A percentile compares a stretch with the other conserved stretches of the same genome.
Conservation (phyloP, 53 echinoderm and acorn worm genomes). For the Echinometra lucunter region DNA sequence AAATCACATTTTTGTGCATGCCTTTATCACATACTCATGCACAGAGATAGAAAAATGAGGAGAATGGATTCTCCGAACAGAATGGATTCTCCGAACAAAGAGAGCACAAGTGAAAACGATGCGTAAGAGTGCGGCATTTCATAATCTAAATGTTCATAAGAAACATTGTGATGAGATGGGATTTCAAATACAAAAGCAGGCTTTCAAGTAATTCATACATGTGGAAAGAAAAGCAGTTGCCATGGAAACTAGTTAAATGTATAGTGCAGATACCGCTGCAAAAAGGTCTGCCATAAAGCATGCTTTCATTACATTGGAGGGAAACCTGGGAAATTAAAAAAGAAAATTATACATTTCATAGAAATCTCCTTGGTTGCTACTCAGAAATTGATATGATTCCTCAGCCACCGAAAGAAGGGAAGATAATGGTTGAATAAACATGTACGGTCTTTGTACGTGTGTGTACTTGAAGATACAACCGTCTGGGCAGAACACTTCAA, state of each 20-base stretch:
- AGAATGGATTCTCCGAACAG: too few species aligned
- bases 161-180: neutral
- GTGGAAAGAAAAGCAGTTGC: neutral
- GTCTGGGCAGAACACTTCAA: neutral
- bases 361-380: neutral
- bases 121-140: neutral
- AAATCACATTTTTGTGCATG: too few species aligned
- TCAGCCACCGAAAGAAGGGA: neutral
- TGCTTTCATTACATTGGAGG: neutral
- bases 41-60: too few species aligned
- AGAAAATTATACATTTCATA: neutral
- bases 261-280: neutral
- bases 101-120: neutral
- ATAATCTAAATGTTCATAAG: neutral
- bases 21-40: too few species aligned
- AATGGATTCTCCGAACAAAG: too few species aligned
- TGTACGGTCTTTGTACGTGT: neutral
- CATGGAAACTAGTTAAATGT: neutral
- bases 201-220: neutral
- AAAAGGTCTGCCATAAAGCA: neutral
- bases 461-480: neutral
- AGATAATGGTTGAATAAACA: conserved; percentile 13
- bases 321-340: neutral
- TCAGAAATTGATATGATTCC: neutral
- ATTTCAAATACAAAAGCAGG: neutral